Base-by-base conservation (phyloP, 1,140 invertebrate species). In the Tetraneura akinire region DNA sequence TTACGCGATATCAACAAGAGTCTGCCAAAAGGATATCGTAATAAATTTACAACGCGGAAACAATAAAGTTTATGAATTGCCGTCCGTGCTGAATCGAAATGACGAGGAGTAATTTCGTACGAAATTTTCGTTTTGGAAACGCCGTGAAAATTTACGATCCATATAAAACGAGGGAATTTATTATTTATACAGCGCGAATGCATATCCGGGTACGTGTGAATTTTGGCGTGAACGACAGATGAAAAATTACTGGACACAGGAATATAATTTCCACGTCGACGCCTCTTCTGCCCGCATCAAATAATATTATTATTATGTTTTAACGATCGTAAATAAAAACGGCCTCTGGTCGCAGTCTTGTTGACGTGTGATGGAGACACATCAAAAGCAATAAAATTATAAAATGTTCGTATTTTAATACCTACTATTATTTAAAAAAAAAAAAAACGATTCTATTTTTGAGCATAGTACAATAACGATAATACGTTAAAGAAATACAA, bases 71-170 rank as follows among this genome's bases (percentile, higher is more conserved):
- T 26, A 66, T 42, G 37, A 42, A 66, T 66, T 66, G 18, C 26
- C 68, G 32, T 37, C 32, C 8, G n/a, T 37, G 32, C 32, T 37
- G 10, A 71, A 71, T 51, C 45, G 16, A 71, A 51, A 71, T 29
- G 47, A n/a, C n/a, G 23, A 51, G 3, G 68, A 51, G 16, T 71
- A 51, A 29, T 71, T 51, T 29, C n/a, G 26, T 29, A 13, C 23
- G 16, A 51, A 29, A 51, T 51, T 68, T 71, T 49, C 47, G 29
- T 71, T 71, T 71, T 26, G 68, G 45, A 71, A 71, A 51, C 23
- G 13, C 45, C 4, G 23, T 71, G 11, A 51, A n/a, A 71, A 71
- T 71, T 51, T 71, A 71, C 51, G 47, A 16, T 18, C 26, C n/a
- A n/a, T 29, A 71, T 71, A 51, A 71, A 51, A 49, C 26, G 9